Conservation (phyloP, 1,140 invertebrate species). For the Medauroidea extradentata region DNA sequence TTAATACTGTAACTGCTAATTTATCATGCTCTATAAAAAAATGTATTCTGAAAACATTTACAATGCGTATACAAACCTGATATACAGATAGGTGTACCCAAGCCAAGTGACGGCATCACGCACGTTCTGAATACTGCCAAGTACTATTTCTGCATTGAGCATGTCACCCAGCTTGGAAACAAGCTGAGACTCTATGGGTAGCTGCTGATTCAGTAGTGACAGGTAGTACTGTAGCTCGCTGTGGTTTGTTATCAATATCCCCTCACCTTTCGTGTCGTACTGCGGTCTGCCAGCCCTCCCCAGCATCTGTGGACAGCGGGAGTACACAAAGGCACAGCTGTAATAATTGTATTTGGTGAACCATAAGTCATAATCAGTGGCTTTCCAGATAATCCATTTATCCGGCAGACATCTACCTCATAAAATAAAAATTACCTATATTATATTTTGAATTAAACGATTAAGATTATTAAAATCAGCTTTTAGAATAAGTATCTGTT, state of each 20-base stretch:
- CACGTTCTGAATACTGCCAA: slow-evolving; percentile 94
- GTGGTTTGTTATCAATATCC: slow-evolving; percentile 98
- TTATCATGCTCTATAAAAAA: background rate
- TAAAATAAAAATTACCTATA: too few relatives aligned
- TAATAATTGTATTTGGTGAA: too few relatives aligned
- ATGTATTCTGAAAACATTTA: background rate
- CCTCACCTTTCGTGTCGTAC: slow-evolving; percentile 98
- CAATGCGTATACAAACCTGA: slow-evolving; percentile 41
- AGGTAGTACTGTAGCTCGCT: slow-evolving; percentile 98
- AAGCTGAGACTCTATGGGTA: slow-evolving; percentile 84
- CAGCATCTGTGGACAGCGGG: slow-evolving; percentile 76
- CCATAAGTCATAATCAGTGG: too few relatives aligned
- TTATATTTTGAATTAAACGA: too few relatives aligned
- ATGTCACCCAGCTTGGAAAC: slow-evolving; percentile 88
- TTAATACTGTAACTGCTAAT: slow-evolving; percentile 3
- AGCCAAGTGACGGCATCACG: slow-evolving; percentile 94
- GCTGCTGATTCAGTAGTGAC: slow-evolving; percentile 94
- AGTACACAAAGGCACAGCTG: too few relatives aligned
- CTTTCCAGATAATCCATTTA: too few relatives aligned
- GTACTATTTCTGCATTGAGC: slow-evolving; percentile 96
- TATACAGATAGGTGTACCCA: slow-evolving; percentile 96
- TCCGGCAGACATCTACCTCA: too few relatives aligned
- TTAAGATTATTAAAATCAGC: too few relatives aligned
- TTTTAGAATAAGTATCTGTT: too few relatives aligned
- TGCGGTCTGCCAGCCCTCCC: slow-evolving; percentile 96